phyloP scores from a whole-genome alignment of 2,888 invertebrate species.

The Lacanobia wlatinum region DNA sequence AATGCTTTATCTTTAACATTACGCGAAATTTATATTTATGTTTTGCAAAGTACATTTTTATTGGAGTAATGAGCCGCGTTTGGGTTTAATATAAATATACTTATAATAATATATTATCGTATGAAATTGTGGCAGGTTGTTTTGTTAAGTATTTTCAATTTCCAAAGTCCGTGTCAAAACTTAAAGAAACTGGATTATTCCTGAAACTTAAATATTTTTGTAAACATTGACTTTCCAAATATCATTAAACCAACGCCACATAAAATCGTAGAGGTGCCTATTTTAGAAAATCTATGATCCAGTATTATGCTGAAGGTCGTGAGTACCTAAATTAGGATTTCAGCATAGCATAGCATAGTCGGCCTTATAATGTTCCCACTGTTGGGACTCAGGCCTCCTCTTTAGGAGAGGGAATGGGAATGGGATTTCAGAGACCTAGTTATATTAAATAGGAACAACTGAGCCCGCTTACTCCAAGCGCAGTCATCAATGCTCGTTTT shows the following conservation, averaged over 20 bases:
- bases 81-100: conserved; percentile 15
- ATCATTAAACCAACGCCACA: background rate
- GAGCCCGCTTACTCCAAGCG: too few relatives aligned
- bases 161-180: background rate
- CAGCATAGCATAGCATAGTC: too few relatives aligned
- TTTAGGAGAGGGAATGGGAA: too few relatives aligned
- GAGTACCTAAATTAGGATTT: too few relatives aligned
- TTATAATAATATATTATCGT: background rate
- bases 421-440: background rate
- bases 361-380: too few relatives aligned
- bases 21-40: conserved; percentile 48
- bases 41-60: conserved; percentile 33
- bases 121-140: conserved; percentile 1
- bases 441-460: background rate
- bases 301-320: too few relatives aligned
- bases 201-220: background rate
- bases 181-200: background rate
- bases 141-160: conserved; percentile 2
- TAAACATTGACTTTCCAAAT: background rate
- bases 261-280: background rate
- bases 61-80: conserved; percentile 38
- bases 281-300: background rate
- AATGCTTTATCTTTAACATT: conserved; percentile 25
- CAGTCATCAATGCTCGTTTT: background rate
- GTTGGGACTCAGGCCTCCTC: too few relatives aligned